Percentiles rank a stretch among this genome's conserved stretches.
Conservation (phyloP, 2,888 invertebrate genomes). For the Drosophila gaucha region DNA sequence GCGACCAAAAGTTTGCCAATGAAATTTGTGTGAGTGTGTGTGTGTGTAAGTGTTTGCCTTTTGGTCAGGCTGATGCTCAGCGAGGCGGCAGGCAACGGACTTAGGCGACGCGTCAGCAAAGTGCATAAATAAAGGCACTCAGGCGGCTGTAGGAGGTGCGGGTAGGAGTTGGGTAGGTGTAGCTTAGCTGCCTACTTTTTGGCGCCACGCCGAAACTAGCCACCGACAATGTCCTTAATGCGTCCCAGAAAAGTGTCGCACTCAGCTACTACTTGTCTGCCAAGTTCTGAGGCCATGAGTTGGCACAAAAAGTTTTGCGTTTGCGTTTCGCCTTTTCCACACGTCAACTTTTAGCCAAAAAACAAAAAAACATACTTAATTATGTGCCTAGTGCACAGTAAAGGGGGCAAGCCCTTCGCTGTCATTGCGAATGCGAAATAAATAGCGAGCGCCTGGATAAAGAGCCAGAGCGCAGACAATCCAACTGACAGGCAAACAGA, state of each 20-base stretch:
- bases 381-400: constrained; percentile 24
- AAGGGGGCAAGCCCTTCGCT: constrained; percentile 25
- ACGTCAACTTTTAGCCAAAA: constrained; percentile 44
- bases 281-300: constrained; percentile 49
- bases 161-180: constrained; percentile 13
- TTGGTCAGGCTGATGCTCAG: constrained; percentile 34
- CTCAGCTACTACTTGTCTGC: constrained; percentile 41
- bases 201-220: constrained; percentile 46
- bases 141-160: background rate
- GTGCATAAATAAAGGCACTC: constrained; percentile 61
- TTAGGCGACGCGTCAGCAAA: constrained; percentile 39
- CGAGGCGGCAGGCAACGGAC: constrained; percentile 24
- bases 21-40: constrained; percentile 38
- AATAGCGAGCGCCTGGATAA: constrained; percentile 31
- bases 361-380: constrained; percentile 46
- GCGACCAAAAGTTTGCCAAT: constrained; percentile 54
- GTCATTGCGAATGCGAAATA: constrained; percentile 44
- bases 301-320: constrained; percentile 45
- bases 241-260: constrained; percentile 45
- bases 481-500: constrained; percentile 49
- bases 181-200: constrained; percentile 56
- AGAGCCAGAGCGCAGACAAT: constrained; percentile 45
- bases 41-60: constrained; percentile 29
- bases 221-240: constrained; percentile 37
- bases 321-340: constrained; percentile 42